Evolutionary conservation across 2,113 vertebrate genomes (phyloP).

Genomic region (Embiotoca jacksoni): DNA sequence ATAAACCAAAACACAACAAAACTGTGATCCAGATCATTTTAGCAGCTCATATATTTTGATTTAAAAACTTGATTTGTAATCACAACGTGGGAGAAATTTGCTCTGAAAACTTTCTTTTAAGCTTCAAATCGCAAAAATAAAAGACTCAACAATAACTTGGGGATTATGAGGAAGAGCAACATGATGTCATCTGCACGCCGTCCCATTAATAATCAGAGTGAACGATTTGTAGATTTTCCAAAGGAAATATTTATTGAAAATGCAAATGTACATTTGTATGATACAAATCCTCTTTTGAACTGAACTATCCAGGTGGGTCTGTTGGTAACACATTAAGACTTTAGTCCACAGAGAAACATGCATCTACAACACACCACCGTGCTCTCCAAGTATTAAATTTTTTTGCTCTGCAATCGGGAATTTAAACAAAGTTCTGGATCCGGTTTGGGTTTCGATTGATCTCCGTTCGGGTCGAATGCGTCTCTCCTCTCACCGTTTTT

Average conservation of each 20-base stretch:
- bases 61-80: too few species aligned
- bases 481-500: slow-evolving; percentile 17
- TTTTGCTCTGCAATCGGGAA: neutral
- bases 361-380: neutral
- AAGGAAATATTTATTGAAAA: slow-evolving; percentile 83
- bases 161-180: too few species aligned
- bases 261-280: slow-evolving; percentile 81
- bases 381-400: neutral
- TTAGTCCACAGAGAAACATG: slow-evolving; percentile 35
- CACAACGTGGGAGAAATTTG: too few species aligned
- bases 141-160: too few species aligned
- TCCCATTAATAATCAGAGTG: slow-evolving; percentile 1
- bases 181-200: too few species aligned
- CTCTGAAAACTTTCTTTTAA: too few species aligned
- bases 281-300: slow-evolving; percentile 68
- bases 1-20: too few species aligned
- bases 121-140: too few species aligned
- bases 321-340: slow-evolving; percentile 27
- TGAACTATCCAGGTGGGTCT: slow-evolving; percentile 39
- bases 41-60: too few species aligned
- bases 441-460: neutral
- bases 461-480: neutral
- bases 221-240: neutral
- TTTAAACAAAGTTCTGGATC: slow-evolving; percentile 13
- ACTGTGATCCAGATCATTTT: too few species aligned